Evolutionary conservation across 2,113 vertebrate genomes (phyloP).

Genomic region (Sphaerodactylus townsendi): DNA sequence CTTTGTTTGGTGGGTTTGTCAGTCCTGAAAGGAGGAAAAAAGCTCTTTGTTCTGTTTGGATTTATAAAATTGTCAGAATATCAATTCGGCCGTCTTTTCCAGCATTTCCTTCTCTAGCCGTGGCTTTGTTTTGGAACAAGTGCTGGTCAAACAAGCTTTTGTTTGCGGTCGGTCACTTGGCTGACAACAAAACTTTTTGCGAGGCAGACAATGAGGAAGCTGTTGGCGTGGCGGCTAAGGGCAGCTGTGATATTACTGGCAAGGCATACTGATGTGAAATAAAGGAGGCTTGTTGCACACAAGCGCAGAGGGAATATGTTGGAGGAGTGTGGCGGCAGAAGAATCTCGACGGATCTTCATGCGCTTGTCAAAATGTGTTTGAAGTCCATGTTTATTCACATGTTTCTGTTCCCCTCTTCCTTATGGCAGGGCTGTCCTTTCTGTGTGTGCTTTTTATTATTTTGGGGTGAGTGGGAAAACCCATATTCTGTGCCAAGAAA

Average conservation of each 20-base stretch:
- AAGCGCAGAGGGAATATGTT: not conserved
- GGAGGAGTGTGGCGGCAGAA: conserved; percentile 45
- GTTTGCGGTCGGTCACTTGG: conserved; percentile 82
- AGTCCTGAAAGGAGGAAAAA: conserved; percentile 37
- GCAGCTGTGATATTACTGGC: conserved; percentile 65
- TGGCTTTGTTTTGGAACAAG: conserved; percentile 83
- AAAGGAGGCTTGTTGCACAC: conserved; percentile 38
- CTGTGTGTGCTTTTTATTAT: not conserved
- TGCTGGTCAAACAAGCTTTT: conserved; percentile 87
- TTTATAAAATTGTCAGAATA: conserved; percentile 67
- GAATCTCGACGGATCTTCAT: conserved; percentile 24
- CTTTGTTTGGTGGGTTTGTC: conserved; percentile 63
- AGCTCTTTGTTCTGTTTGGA: conserved; percentile 50
- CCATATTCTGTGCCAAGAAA: not conserved
- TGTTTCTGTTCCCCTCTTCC: not conserved
- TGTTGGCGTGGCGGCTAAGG: conserved; percentile 63
- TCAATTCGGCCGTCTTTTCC: conserved; percentile 67
- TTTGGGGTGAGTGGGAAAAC: not conserved
- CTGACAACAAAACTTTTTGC: conserved; percentile 73
- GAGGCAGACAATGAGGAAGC: conserved; percentile 72
- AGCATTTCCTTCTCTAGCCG: conserved; percentile 76
- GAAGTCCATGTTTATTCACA: not conserved
- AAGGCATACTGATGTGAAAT: conserved; percentile 61
- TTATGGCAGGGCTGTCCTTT: not conserved
- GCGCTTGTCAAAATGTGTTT: accelerated